Evolutionary conservation across 1,140 invertebrate genomes (phyloP).

Genomic region (Leptoteleia sp.): DNA sequence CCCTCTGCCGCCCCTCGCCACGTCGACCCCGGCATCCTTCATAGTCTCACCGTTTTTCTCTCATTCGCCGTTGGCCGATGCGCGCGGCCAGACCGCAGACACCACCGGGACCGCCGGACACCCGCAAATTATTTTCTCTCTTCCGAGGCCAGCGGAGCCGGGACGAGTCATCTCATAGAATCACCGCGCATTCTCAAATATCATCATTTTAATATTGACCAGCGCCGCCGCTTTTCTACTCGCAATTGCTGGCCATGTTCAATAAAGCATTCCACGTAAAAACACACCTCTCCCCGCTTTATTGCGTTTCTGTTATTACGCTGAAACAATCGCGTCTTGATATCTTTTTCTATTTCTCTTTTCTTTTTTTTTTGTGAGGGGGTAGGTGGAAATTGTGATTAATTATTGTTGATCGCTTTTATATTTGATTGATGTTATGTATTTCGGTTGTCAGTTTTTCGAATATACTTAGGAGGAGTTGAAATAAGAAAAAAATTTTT

Average conservation of each 20-base stretch:
- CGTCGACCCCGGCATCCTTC: slow-evolving; percentile 26
- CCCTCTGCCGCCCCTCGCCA: slow-evolving; percentile 17
- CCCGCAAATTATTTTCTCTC: slow-evolving; percentile 77
- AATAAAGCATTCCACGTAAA: slow-evolving; percentile 2
- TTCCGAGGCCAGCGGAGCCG: slow-evolving; percentile 31
- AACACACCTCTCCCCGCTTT: neutral
- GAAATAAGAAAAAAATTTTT: too few species aligned
- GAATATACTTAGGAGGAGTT: too few species aligned
- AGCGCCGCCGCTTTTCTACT: neutral
- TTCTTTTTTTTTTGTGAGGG: too few species aligned
- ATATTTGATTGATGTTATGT: too few species aligned
- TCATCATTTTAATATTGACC: slow-evolving; percentile 42
- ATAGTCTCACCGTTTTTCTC: slow-evolving; percentile 49
- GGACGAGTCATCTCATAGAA: slow-evolving; percentile 68
- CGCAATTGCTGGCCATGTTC: neutral
- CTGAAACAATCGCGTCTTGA: too few species aligned
- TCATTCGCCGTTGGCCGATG: slow-evolving; percentile 37
- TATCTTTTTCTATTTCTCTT: too few species aligned
- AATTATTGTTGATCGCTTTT: too few species aligned
- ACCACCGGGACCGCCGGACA: slow-evolving; percentile 69
- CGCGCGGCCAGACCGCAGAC: slow-evolving; percentile 71
- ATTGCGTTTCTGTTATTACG: slow-evolving; percentile 1
- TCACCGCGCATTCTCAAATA: slow-evolving; percentile 22
- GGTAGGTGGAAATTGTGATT: too few species aligned
- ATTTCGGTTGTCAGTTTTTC: too few species aligned